Evolutionary conservation across 2,113 vertebrate species (phyloP).

Genomic region (Falcunculus frontatus): DNA sequence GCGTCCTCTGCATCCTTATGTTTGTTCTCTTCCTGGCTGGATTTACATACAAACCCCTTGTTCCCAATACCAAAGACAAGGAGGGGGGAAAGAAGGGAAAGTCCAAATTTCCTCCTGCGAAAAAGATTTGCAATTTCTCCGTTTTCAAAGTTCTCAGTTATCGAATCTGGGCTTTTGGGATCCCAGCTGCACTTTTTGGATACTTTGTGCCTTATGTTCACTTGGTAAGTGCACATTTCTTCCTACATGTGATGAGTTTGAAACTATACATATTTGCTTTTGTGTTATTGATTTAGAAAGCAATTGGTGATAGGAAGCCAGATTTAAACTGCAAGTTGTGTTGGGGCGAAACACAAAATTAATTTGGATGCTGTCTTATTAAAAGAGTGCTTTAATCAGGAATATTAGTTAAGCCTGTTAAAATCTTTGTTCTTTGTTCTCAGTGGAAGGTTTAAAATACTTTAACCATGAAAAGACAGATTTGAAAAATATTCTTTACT

Average conservation of each 20-base stretch:
- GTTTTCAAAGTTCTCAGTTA: conserved; percentile 90
- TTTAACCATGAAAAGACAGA: not conserved
- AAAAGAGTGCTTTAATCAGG: not conserved
- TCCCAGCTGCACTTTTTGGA: conserved; percentile 91
- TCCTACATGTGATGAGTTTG: not conserved
- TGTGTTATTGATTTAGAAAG: not conserved
- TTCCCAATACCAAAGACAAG: conserved; percentile 53
- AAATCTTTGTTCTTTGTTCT: not conserved
- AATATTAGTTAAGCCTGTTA: not conserved
- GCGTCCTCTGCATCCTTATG: conserved; percentile 84
- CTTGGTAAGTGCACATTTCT: conserved; percentile 79
- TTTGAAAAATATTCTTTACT: not conserved
- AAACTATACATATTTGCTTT: not conserved
- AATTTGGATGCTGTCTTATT: not conserved
- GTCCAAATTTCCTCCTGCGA: conserved; percentile 58
- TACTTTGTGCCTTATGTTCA: conserved; percentile 99
- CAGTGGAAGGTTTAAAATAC: not conserved
- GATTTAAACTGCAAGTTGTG: not conserved
- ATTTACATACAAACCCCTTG: conserved; percentile 86
- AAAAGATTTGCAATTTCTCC: conserved; percentile 83
- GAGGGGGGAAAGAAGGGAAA: conserved; percentile 55
- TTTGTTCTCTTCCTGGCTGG: conserved; percentile 89
- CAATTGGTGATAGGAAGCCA: not conserved
- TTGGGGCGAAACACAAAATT: not conserved
- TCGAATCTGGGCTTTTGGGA: conserved; percentile 91